Base-by-base conservation (phyloP, 2,113 vertebrate species). In the Hyaena hyaena region DNA sequence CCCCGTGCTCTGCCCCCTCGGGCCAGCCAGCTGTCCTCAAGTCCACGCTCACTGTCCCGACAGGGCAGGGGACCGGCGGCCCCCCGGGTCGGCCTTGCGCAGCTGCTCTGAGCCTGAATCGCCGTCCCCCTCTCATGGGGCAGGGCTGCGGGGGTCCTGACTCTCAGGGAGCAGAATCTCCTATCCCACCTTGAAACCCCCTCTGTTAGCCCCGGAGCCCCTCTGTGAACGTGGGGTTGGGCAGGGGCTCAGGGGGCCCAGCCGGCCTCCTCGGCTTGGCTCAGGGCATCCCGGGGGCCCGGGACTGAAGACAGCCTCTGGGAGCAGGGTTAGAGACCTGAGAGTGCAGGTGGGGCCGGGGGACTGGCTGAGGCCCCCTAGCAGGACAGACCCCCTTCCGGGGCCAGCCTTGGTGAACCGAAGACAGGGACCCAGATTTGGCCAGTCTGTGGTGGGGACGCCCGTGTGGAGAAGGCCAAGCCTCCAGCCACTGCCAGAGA, bases 61-160 rank as follows among this genome's bases (percentile, higher is more conserved):
- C 0, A 7, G 6, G 33, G 35, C 15, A 6, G 26, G n/a, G 69
- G 63, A 71, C 16, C 16, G 16, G 65, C 1, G 15, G 28, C 63
- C 2, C 43, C 43, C 14, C 0, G 0, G 14, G 14, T 26, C 1
- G 14, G 11, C 28, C 24, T 33, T 7, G 0, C 58, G 12, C 61
- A 14, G 28, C 26, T 61, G 48, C 63, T 7, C 24, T 15, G 5
- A 21, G n/a, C 17, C 71, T 12, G 45, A 1, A 3, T 26, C 6
- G 61, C 24, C 2, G 0, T 12, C 63, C 15, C 23, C 19, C 43
- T n/a, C 53, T 55, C 4, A 4, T 17, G 53, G 53, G 53, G 53
- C 53, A 55, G 53, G n/a, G 69, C 43, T 23, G 7, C 0, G 1
- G 10, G 61, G 48, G 26, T 8, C 71, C 55, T 53, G 58, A 39